Conservation (phyloP, 2,113 vertebrate species). For the Alectura lathami region DNA sequence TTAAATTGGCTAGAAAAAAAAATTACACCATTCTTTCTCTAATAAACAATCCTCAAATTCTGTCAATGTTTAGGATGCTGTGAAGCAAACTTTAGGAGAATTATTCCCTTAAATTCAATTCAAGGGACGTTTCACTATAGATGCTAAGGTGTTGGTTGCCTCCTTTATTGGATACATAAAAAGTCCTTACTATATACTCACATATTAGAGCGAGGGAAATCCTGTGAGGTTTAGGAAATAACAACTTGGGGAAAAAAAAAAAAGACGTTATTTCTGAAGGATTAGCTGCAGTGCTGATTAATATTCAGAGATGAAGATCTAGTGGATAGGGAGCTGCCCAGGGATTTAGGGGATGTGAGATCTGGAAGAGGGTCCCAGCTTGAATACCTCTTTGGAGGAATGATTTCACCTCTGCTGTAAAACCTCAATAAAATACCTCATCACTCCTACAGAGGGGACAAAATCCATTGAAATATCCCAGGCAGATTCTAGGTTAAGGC, state of each 20-base stretch:
- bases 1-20: not conserved
- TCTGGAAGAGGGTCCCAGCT: not conserved
- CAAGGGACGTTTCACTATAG: not conserved
- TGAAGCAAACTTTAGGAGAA: not conserved
- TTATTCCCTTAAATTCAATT: not conserved
- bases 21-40: not conserved
- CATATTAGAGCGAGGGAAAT: not conserved
- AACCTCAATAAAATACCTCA: not conserved
- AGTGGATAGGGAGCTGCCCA: not conserved
- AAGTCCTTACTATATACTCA: not conserved
- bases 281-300: not conserved
- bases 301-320: not conserved
- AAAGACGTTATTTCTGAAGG: not conserved
- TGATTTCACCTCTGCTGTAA: not conserved
- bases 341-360: not conserved
- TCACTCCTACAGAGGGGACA: not conserved
- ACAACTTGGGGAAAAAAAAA: not conserved
- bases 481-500: not conserved
- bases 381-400: not conserved
- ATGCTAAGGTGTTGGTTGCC: not conserved
- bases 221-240: not conserved
- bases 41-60: not conserved
- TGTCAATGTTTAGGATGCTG: not conserved
- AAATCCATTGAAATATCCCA: not conserved
- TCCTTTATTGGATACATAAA: not conserved